Base-by-base conservation (phyloP, 2,888 invertebrate genomes). In the Diaphora mendica region DNA sequence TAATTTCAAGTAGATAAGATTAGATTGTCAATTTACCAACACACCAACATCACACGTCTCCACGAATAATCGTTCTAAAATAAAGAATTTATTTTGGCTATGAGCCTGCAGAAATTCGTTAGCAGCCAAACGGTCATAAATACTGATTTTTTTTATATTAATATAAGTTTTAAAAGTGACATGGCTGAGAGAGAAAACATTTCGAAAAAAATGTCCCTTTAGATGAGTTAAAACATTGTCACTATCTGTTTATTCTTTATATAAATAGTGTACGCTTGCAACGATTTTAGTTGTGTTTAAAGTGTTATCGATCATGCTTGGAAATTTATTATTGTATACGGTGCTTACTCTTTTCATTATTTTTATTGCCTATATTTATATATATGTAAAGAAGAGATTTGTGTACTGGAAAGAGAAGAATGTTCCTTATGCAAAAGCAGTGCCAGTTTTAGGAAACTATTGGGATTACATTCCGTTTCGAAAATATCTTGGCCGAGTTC, bases 401-500 rank as follows among this genome's bases (percentile, higher is more conserved):
- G n/a, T 55, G 51, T 55, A n/a, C 11, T 55, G 51, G n/a, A 55
- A 55, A 51, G 51, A 23, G 23, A 51, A 51, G 23, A 88, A 90
- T 15, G 89, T 55, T 23, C 51, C 51, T n/a, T 55, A 55, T 23
- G 51, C 23, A 55, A 55, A 23, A 23, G 91, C 94, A 0, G 64
- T 78, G 2, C 86, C 87, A 2, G 59, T 94, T 3, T 83, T 94
- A 5, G 94, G 93, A 0, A 93, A 93, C 72, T 93, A 89, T 72
- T 82, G 83, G 0, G 83, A 86, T 3, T 89, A 82, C 44, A 88
- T 94, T 17, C 72, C 90, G 7, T 79, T 90, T 20, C 89, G 80
- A 77, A 84, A 87, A 71, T 85, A 80, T 69, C 17, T 84, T 0
- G 87, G 87, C 0, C 67, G 86, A 17, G 75, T 87, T 0, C 76